Percentiles rank a stretch among this genome's conserved stretches.
These are phyloP conservation scores for Eupleurogrammus muticus DNA, from an alignment of 2,797 vertebrate genomes.

Conservation along the genomic window DNA sequence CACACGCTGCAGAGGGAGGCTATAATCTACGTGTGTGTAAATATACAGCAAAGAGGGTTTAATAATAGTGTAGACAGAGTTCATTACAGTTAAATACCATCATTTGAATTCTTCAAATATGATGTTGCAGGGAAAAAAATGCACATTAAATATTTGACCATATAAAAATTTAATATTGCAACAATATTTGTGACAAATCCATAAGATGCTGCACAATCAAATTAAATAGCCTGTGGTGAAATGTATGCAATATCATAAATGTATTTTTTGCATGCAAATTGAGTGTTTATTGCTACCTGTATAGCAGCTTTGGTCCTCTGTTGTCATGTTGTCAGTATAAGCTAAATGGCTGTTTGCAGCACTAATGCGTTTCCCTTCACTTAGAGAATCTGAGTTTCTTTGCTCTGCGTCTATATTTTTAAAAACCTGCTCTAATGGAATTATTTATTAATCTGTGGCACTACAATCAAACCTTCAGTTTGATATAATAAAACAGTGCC, in stretches of 20 bases:
- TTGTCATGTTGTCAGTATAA: slow-evolving; percentile 28
- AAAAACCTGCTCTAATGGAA: neutral
- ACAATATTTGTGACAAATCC: neutral
- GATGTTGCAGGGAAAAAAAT: slow-evolving; percentile 21
- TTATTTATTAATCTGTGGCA: neutral
- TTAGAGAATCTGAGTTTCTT: neutral
- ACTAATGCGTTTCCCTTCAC: neutral
- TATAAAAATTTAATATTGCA: neutral
- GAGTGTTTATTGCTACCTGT: slow-evolving; percentile 23
- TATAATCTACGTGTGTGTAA: slow-evolving; percentile 27
- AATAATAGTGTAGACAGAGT: slow-evolving; percentile 26
- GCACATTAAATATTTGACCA: neutral
- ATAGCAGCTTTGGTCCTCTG: neutral
- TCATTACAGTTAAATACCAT: slow-evolving; percentile 19
- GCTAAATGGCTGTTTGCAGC: slow-evolving; percentile 7
- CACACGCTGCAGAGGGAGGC: slow-evolving; percentile 6
- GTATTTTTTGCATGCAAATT: no score
- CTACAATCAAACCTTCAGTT: neutral
- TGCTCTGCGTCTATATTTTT: neutral
- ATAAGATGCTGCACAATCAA: no score
- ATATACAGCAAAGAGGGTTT: slow-evolving; percentile 28
- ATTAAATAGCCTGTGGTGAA: no score
- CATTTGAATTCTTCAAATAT: slow-evolving; percentile 13
- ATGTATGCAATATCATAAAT: neutral
- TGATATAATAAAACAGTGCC: slow-evolving; percentile 68